Conservation (phyloP, 2,888 invertebrate species). For the Drosophila formosana region DNA sequence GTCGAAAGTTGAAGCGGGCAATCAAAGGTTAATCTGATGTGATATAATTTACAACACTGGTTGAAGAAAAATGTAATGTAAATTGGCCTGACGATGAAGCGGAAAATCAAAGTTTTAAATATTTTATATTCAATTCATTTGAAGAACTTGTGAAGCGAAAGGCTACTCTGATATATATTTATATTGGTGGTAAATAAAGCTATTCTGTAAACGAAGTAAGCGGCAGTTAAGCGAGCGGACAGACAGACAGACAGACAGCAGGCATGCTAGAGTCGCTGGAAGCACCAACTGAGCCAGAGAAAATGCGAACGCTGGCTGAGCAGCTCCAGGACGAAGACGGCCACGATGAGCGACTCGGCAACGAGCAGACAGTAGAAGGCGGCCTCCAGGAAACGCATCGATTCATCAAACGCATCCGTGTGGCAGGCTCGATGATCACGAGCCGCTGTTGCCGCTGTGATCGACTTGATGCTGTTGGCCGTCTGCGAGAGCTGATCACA, state of each 20-base stretch:
- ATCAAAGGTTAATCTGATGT: too few relatives aligned
- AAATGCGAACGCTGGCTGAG: conserved; percentile 18
- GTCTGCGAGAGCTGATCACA: conserved; percentile 29
- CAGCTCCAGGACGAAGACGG: conserved; percentile 52
- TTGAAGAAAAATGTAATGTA: too few relatives aligned
- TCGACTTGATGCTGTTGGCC: conserved; percentile 2
- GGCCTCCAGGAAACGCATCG: conserved; percentile 51
- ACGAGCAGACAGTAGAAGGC: conserved; percentile 46
- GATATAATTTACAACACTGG: too few relatives aligned
- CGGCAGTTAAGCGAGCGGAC: too few relatives aligned
- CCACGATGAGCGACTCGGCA: conserved; percentile 15
- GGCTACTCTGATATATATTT: too few relatives aligned
- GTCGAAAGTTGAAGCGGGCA: too few relatives aligned
- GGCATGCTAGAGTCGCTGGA: conserved; percentile 16
- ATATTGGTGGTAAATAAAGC: too few relatives aligned
- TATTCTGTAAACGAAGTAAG: background rate
- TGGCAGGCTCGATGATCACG: background rate
- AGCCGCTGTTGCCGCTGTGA: conserved; percentile 1
- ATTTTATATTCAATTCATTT: too few relatives aligned
- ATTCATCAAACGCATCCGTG: conserved; percentile 18
- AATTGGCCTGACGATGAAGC: too few relatives aligned
- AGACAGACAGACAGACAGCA: too few relatives aligned
- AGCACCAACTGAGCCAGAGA: conserved; percentile 16
- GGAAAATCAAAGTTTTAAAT: too few relatives aligned
- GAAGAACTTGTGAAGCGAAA: too few relatives aligned